Percentiles rank a stretch among this genome's conserved stretches.
These are phyloP conservation scores for Cettia cetti DNA, from an alignment of 2,113 vertebrate genomes.

Conservation along the genomic window DNA sequence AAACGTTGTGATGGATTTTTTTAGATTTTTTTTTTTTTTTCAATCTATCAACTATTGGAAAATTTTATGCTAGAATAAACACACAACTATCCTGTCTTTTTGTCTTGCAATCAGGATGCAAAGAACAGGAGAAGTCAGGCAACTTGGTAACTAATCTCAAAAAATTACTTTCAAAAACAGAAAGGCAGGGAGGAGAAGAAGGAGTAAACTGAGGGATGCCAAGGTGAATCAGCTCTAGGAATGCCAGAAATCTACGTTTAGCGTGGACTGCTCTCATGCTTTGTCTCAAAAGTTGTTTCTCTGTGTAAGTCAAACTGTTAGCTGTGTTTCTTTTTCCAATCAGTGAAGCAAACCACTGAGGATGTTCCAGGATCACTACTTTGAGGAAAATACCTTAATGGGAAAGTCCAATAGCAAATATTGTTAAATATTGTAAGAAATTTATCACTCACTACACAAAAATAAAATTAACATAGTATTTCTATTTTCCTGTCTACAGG, in stretches of 20 bases:
- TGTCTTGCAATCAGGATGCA: neutral
- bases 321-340: neutral
- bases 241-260: neutral
- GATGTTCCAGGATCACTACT: fast-evolving
- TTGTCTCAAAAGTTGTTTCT: neutral
- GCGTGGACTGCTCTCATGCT: neutral
- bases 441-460: neutral
- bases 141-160: neutral
- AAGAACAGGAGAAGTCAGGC: neutral
- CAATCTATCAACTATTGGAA: neutral
- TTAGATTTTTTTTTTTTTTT: neutral
- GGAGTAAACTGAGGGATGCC: neutral
- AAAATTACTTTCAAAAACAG: neutral
- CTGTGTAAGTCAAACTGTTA: neutral
- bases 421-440: neutral
- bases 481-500: neutral
- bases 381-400: neutral
- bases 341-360: neutral
- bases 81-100: neutral
- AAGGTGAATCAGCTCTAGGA: neutral
- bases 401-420: neutral
- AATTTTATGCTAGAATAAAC: neutral
- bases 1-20: neutral
- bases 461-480: neutral
- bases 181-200: neutral